Base-by-base conservation (phyloP, 2,113 vertebrate species). In the Daubentonia madagascariensis region DNA sequence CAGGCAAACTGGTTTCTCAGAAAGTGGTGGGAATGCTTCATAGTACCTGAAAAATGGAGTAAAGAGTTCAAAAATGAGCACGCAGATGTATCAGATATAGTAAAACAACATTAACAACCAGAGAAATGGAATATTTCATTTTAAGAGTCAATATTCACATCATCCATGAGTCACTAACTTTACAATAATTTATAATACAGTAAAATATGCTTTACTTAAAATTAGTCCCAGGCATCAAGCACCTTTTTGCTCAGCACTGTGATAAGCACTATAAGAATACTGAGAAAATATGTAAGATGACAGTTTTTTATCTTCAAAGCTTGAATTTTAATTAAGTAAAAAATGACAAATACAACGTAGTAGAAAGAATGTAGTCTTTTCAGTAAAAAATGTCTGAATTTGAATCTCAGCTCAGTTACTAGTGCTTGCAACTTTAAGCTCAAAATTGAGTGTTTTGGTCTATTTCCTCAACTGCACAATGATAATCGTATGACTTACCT, bases 11-110 rank as follows among this genome's bases (percentile, higher is more conserved):
- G 99, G 98, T 98, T 99, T 99, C 98, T 99, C 99, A 83, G 99
- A 99, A 97, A 99, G 99, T 96, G 99, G 99, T 98, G 99, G 99
- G 98, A 99, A 99, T 40, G 99, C 99, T 99, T 99, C 99, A 96
- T 99, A 99, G 98, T 99, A 99, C 99, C 99, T 99, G 98, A 65
- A 98, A 94, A 48, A 70, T 75, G 80, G 95, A 95, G 17, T 32
- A 5, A 54, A 97, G 54, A 80, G 45, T 40, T 48, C 52, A 94
- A 22, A 78, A 73, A 59, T 37, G 8, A 80, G 85, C 28, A 7
- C 14, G 23, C 5, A 25, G 16, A 37, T 3, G 13, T 0, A 2
- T 3, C 4, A 1, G 43, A 23, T 3, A 57, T 0, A 32, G 35
- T 4, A 6, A 65, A 23, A 40, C 68, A 37, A 17, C 45, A 54